phyloP scores from a whole-genome alignment of 2,113 vertebrate species.

The Coryphaenoides rupestris region DNA sequence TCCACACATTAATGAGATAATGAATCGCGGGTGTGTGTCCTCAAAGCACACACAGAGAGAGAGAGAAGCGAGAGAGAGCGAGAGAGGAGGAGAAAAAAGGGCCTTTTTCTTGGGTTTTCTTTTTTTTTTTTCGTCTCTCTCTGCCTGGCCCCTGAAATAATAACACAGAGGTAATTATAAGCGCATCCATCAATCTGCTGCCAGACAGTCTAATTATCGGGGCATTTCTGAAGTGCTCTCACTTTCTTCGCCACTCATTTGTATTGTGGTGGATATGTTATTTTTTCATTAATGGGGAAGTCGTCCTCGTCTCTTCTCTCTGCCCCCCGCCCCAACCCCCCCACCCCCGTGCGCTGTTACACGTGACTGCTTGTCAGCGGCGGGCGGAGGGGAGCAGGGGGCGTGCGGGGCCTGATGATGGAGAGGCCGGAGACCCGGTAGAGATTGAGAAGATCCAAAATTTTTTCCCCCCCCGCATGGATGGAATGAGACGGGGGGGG shows the following conservation, averaged over 20 bases:
- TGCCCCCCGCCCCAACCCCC: too few species aligned
- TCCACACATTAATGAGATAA: constrained; percentile 97
- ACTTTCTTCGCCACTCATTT: constrained; percentile 73
- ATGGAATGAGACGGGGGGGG: constrained; percentile 75
- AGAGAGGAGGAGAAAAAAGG: constrained; percentile 71
- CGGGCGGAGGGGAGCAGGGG: constrained; percentile 22
- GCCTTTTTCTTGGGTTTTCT: constrained; percentile 48
- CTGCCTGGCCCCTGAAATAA: constrained; percentile 90
- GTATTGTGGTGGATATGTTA: constrained; percentile 77
- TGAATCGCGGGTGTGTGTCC: constrained; percentile 85
- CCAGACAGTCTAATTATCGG: constrained; percentile 91
- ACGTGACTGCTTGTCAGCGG: constrained; percentile 70
- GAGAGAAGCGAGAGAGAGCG: too few species aligned
- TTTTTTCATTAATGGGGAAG: constrained; percentile 80
- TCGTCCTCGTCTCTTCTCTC: constrained; percentile 58
- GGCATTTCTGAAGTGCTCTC: constrained; percentile 93
- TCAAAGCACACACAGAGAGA: too few species aligned
- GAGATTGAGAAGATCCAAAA: constrained; percentile 76
- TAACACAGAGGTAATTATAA: constrained; percentile 97
- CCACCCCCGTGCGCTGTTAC: constrained; percentile 69
- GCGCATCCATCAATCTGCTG: constrained; percentile 93
- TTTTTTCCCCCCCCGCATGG: constrained; percentile 76
- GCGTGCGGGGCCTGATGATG: constrained; percentile 65
- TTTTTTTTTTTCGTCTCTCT: constrained; percentile 66
- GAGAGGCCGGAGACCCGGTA: constrained; percentile 51